Conservation (phyloP, 2,797 vertebrate genomes). For the Acropternis orthonyx region DNA sequence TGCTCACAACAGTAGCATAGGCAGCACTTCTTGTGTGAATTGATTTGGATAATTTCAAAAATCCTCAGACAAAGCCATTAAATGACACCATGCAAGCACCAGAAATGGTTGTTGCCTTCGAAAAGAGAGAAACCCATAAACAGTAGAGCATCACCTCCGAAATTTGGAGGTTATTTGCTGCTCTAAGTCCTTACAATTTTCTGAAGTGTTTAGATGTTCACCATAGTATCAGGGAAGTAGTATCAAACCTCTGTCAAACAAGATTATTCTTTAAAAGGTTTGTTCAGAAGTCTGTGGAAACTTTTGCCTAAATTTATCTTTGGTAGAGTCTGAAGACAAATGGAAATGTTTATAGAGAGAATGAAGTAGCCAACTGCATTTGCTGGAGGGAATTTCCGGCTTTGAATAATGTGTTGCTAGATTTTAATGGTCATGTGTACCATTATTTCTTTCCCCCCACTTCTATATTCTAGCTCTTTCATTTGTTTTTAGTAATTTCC, state of each 20-base stretch:
- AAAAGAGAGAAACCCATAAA: background rate
- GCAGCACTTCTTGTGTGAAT: too few relatives aligned
- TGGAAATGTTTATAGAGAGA: background rate
- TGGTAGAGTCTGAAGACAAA: background rate
- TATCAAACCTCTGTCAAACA: background rate
- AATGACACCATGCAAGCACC: background rate
- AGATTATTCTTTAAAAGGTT: background rate
- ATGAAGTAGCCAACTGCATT: background rate
- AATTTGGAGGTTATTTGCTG: background rate
- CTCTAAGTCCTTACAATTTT: background rate
- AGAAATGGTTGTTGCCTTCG: background rate
- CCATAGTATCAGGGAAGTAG: background rate
- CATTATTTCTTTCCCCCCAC: fast-evolving
- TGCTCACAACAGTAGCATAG: background rate
- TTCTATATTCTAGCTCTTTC: background rate
- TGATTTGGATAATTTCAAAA: background rate
- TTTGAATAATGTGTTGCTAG: background rate
- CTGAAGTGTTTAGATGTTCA: background rate
- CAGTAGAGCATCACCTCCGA: background rate
- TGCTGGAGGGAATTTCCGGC: background rate
- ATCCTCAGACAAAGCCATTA: background rate
- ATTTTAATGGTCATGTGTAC: background rate
- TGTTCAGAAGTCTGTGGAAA: background rate
- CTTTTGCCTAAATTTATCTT: background rate
- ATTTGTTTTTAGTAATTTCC: background rate